Percentiles rank a stretch among this genome's conserved stretches.
phyloP scores from a whole-genome alignment of 2,113 vertebrate genomes.

The Otus sunia region DNA sequence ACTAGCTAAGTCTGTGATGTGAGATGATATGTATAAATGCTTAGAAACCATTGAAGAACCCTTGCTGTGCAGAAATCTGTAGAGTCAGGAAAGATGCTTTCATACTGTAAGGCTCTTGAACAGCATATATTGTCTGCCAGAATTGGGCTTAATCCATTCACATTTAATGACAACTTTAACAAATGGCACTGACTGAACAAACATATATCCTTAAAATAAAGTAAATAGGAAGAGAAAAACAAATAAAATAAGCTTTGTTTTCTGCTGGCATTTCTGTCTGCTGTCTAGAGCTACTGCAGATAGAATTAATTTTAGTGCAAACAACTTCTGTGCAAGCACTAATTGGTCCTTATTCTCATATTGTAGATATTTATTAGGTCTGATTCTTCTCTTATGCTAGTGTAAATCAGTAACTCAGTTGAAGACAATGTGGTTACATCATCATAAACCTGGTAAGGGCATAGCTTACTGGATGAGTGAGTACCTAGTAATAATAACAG shows the following conservation, averaged over 20 bases:
- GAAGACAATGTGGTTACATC: not conserved
- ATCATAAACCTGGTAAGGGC: not conserved
- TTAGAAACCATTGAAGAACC: not conserved
- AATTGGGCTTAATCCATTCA: not conserved
- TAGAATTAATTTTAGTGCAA: slow-evolving; percentile 11
- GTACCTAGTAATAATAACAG: not conserved
- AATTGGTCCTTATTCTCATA: slow-evolving; percentile 3
- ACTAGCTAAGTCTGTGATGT: not conserved
- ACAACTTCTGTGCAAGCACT: not conserved
- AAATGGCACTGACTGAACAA: not conserved
- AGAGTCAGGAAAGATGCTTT: not conserved
- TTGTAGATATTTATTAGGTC: not conserved
- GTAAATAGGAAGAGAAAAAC: not conserved
- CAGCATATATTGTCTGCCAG: not conserved
- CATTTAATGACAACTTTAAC: not conserved
- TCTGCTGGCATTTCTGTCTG: not conserved
- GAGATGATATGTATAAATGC: not conserved
- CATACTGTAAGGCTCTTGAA: not conserved
- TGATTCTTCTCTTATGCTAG: not conserved
- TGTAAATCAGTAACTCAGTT: not conserved
- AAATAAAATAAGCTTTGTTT: not conserved
- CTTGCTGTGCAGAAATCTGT: slow-evolving; percentile 3
- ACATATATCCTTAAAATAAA: not conserved
- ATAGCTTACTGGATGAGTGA: not conserved
- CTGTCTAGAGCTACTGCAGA: not conserved